These are phyloP conservation scores for Sphaerophoria rueppellii DNA, from an alignment of 2,888 invertebrate genomes.

Conservation along the genomic window DNA sequence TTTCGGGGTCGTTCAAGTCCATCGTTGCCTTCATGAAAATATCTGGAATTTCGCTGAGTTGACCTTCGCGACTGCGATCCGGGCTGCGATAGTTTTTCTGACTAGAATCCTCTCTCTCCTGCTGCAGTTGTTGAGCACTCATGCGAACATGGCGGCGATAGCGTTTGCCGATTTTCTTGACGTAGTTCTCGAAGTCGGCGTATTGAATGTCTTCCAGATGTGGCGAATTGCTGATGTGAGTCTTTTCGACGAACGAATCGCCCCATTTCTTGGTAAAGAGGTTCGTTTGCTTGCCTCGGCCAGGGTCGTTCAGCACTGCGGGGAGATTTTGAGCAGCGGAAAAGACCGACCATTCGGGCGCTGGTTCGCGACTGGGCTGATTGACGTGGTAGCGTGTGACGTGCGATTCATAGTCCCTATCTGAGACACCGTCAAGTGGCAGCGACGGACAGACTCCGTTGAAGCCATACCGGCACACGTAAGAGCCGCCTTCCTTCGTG, in stretches of 20 bases:
- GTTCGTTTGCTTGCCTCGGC: constrained; percentile 93
- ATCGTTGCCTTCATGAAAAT: constrained; percentile 92
- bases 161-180: constrained; percentile 89
- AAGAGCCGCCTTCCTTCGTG: constrained; percentile 92
- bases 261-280: constrained; percentile 99
- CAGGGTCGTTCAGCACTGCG: constrained; percentile 97
- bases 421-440: constrained; percentile 94
- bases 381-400: constrained; percentile 87
- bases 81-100: constrained; percentile 64
- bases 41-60: constrained; percentile 89
- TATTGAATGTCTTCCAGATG: constrained; percentile 92
- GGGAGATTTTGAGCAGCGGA: constrained; percentile 97
- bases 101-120: constrained; percentile 73
- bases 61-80: constrained; percentile 75
- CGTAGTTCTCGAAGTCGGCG: constrained; percentile 93
- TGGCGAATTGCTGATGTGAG: constrained; percentile 89
- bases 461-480: constrained; percentile 93
- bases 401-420: constrained; percentile 94
- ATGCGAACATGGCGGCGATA: constrained; percentile 86
- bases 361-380: constrained; percentile 80
- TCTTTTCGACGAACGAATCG: constrained; percentile 94
- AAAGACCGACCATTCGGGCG: constrained; percentile 85
- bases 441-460: constrained; percentile 93
- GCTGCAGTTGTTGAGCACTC: constrained; percentile 70
- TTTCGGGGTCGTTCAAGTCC: constrained; percentile 89